These are phyloP conservation scores for Chaetodon trifasciatus DNA, from an alignment of 2,797 vertebrate genomes.

Conservation along the genomic window DNA sequence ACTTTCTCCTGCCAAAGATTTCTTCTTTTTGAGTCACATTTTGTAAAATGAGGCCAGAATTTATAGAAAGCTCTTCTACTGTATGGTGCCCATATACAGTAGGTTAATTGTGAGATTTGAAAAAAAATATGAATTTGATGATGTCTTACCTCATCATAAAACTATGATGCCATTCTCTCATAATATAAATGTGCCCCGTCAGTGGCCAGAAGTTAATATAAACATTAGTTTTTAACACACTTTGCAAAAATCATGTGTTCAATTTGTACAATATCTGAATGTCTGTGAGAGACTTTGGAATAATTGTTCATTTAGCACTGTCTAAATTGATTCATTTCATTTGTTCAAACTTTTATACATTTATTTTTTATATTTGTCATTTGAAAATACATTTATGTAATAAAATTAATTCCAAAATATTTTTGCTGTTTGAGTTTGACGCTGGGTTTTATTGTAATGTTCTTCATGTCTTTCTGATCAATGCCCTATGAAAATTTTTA, in stretches of 20 bases:
- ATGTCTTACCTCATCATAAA: neutral
- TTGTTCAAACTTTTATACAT: conserved; percentile 50
- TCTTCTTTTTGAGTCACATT: conserved; percentile 11
- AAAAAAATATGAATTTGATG: conserved; percentile 14
- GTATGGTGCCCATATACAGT: neutral
- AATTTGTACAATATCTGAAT: conserved; percentile 34
- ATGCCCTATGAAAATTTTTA: neutral
- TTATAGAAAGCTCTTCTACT: neutral
- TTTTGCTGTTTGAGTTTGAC: neutral
- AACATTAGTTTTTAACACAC: neutral
- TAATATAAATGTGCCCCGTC: neutral
- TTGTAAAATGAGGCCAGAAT: neutral
- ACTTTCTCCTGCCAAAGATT: conserved; percentile 2
- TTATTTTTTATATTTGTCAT: conserved; percentile 37
- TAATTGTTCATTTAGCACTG: conserved; percentile 23
- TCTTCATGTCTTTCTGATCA: neutral
- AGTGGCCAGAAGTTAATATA: neutral
- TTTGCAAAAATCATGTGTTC: conserved; percentile 8
- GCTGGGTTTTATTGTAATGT: neutral
- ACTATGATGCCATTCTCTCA: neutral
- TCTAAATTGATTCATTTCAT: conserved; percentile 13
- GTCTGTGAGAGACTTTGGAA: conserved; percentile 33
- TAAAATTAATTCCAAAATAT: conserved; percentile 44
- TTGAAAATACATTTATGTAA: conserved; percentile 46
- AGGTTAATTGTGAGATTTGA: conserved; percentile 9